Conservation (phyloP, 2,797 vertebrate species). For the Rhinoraja longicauda region DNA sequence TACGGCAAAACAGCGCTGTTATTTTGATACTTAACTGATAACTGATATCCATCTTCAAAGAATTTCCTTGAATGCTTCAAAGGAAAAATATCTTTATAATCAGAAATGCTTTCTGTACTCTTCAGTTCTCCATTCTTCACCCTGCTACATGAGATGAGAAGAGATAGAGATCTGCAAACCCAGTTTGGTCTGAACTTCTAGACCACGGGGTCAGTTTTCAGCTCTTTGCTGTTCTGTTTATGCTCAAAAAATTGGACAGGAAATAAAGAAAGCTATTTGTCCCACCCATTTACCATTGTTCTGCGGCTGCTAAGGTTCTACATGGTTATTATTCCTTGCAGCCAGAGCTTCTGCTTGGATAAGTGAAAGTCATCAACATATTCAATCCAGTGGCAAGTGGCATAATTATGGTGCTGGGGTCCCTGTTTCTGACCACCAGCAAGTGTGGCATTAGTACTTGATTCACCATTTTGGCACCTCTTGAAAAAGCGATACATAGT, state of each 20-base stretch:
- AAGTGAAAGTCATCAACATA: background rate
- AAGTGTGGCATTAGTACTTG: background rate
- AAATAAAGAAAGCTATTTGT: background rate
- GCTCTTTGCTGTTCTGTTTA: background rate
- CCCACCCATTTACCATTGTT: conserved; percentile 5
- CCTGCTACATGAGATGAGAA: background rate
- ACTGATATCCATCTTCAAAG: conserved; percentile 5
- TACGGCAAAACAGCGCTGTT: background rate
- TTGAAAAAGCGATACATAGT: background rate
- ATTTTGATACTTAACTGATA: conserved; percentile 23
- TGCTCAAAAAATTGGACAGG: background rate
- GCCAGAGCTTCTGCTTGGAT: background rate
- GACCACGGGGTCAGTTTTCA: background rate
- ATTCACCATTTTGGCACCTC: background rate
- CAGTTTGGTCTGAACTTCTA: background rate
- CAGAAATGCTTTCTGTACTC: background rate
- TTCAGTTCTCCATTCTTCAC: background rate
- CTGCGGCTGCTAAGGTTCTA: background rate
- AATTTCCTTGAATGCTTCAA: background rate
- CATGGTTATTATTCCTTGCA: background rate
- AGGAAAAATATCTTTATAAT: conserved; percentile 13
- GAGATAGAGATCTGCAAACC: background rate
- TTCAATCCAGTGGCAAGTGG: background rate
- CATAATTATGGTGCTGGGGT: background rate
- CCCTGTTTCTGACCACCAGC: background rate